Percentiles rank a stretch among this genome's conserved stretches.
These are phyloP conservation scores for Carassius carassius DNA, from an alignment of 2,113 vertebrate genomes.

Conservation along the genomic window DNA sequence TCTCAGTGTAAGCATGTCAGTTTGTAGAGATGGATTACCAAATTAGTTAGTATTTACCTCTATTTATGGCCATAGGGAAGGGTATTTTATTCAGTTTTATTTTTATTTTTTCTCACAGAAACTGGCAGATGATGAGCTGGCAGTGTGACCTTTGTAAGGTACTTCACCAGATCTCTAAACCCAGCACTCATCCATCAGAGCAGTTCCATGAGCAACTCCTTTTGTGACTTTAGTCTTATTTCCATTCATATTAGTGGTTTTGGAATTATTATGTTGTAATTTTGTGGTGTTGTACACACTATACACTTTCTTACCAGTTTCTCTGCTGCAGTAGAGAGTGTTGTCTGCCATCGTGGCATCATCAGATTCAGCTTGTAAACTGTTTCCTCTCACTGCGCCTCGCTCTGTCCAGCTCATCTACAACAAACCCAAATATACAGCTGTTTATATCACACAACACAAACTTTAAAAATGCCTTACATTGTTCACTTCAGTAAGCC, in stretches of 20 bases:
- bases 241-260: background rate
- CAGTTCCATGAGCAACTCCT: background rate
- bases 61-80: too few relatives aligned
- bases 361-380: conserved; percentile 17
- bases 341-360: conserved; percentile 83
- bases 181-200: background rate
- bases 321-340: conserved; percentile 76
- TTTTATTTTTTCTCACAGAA: background rate
- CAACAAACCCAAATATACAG: conserved; percentile 10
- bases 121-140: background rate
- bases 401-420: conserved; percentile 76
- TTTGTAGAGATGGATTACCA: too few relatives aligned
- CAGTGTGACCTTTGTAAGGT: background rate
- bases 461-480: too few relatives aligned
- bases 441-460: background rate
- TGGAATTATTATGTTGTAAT: too few relatives aligned
- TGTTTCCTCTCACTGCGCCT: conserved; percentile 41
- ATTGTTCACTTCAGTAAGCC: too few relatives aligned
- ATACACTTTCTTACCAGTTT: conserved; percentile 68
- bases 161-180: background rate
- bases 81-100: too few relatives aligned
- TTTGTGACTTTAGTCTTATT: background rate
- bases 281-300: background rate
- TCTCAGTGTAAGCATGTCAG: background rate
- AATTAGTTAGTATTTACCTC: too few relatives aligned